Base-by-base conservation (phyloP, 2,888 invertebrate genomes). In the Brachylomia viminalis region DNA sequence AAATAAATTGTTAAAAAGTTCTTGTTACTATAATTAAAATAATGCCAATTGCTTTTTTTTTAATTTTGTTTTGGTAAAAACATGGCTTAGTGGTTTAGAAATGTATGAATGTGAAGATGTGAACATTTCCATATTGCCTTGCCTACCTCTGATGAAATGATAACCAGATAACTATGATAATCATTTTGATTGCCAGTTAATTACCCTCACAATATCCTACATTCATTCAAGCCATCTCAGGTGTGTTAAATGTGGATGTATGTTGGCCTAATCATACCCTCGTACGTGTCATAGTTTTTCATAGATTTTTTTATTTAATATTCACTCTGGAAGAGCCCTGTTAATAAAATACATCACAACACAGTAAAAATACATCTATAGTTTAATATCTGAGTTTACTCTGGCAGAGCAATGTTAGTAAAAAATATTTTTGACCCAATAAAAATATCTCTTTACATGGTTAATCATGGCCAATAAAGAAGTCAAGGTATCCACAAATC, bases 1-100 rank as follows among this genome's bases (percentile, higher is more conserved):
- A 64, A 42, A 54, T 45, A 62, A 70, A 77, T 82, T 65, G 49
- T 38, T 65, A 2, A 62, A 68, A 68, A 59, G 49, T 62, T 64
- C 54, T 47, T 59, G 61, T 58, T 62, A 61, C 15, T 59, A 47
- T 1, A 52, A 17, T 69, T 8, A 59, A 58, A 59, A 45, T 2
- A 20, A 52, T 49, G 47, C 30, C 3, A 30, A 33, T 8, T 20
- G 47, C 33, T 20, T 1, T 20, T 56, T 47, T 64, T 11, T 17
- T n/a, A n/a, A n/a, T n/a, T 38, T 2, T 38, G 38, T 27, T 58
- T 1, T 7, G 17, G 27, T 2, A 5, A 38, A 27, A 23, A 27
- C 2, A 49, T 47, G 15, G 27, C 10, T 49, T 15, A 11, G 0
- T 64, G 49, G 11, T 27, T 45, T 27, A 64, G 20, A 73, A 61